These are phyloP conservation scores for Loripinus fragilis DNA, from an alignment of 2,888 invertebrate species.

Conservation along the genomic window DNA sequence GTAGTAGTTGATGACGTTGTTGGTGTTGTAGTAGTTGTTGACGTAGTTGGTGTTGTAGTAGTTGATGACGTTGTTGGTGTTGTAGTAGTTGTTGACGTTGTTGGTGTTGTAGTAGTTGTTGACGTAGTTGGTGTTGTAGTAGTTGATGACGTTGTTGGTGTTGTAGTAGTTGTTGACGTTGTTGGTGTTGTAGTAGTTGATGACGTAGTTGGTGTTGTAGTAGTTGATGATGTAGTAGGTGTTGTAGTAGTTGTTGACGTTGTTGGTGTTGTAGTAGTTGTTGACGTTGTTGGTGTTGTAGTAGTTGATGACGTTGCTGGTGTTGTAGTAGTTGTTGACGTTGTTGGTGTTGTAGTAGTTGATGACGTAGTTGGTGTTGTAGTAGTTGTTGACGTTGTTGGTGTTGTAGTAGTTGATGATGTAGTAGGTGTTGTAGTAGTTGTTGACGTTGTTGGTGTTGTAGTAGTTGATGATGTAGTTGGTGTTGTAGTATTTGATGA, in stretches of 20 bases:
- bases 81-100: neutral
- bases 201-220: neutral
- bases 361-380: neutral
- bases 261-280: neutral
- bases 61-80: neutral
- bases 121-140: neutral
- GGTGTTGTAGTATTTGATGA: neutral
- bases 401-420: neutral
- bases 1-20: neutral
- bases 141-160: neutral
- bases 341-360: neutral
- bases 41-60: neutral
- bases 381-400: neutral
- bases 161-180: neutral
- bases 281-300: neutral
- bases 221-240: neutral
- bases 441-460: neutral
- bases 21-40: neutral
- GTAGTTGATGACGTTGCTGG: neutral
- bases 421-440: neutral
- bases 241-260: conserved; percentile 9
- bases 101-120: neutral
- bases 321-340: too few relatives aligned
- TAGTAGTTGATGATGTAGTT: neutral
- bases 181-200: neutral